Evolutionary conservation across 2,113 vertebrate genomes (phyloP).

Genomic region (Loxodonta africana): DNA sequence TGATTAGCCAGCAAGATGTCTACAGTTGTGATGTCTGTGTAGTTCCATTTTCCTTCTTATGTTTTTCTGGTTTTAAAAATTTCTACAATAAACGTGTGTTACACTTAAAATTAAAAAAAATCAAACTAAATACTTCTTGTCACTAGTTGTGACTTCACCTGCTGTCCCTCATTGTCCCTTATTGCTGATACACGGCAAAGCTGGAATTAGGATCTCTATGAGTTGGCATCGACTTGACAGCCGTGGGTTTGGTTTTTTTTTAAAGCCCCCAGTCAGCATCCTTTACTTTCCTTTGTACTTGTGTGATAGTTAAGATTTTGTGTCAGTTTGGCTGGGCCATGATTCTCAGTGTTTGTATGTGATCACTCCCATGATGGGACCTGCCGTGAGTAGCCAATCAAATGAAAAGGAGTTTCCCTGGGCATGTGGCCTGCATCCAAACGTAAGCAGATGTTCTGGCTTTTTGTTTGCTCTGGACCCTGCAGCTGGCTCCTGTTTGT

Average conservation of each 20-base stretch:
- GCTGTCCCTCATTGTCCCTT: neutral
- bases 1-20: neutral
- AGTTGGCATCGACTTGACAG: too few species aligned
- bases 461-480: too few species aligned
- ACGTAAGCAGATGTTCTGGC: too few species aligned
- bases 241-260: too few species aligned
- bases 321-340: too few species aligned
- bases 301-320: too few species aligned
- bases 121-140: neutral
- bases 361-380: too few species aligned
- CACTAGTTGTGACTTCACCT: neutral
- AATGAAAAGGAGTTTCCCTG: too few species aligned
- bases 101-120: neutral
- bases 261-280: neutral
- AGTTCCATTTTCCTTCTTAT: slow-evolving; percentile 29
- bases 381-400: too few species aligned
- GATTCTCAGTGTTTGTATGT: too few species aligned
- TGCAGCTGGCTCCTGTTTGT: too few species aligned
- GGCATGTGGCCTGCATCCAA: too few species aligned
- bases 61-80: slow-evolving; percentile 40
- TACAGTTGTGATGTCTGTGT: neutral
- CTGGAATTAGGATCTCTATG: neutral
- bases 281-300: neutral
- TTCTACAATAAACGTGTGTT: slow-evolving; percentile 18
- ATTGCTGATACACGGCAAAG: neutral